Base-by-base conservation (phyloP, 2,113 vertebrate genomes). In the Mesembrinibis cayennensis region DNA sequence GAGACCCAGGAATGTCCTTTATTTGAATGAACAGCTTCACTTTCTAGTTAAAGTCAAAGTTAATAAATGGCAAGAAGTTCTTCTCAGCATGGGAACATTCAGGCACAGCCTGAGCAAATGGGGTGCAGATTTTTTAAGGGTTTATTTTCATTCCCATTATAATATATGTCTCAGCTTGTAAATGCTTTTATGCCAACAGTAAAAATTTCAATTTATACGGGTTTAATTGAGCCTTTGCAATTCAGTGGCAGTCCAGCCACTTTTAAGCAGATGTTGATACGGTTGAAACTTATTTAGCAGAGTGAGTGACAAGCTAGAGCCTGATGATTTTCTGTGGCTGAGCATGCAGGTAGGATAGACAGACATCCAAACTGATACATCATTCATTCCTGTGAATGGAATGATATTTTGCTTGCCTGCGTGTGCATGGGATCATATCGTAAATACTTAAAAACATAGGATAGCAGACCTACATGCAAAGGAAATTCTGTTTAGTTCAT, bases 31-130 rank as follows among this genome's bases (percentile, higher is more conserved):
- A 88, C 92, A 90, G 94, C 89, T 95, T 93, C 91, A 80, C 89
- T 96, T 97, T 95, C 95, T 86, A 95, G 94, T 95, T 97, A 96
- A 97, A 96, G 94, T 95, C 97, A 95, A 91, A 91, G 94, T 90
- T 95, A 95, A 95, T 95, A 97, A 97, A 96, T 90, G 93, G 87
- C 84, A 97, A 96, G 93, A 95, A 96, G 95, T 82, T 21, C 58
- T 97, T 96, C 97, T 94, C 90, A 92, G 90, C 93, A 94, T 59
- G 95, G 76, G 90, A 92, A 80, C 78, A 9, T 82, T 88, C 93
- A 94, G 72, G 82, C 89, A 91, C 91, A 94, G 78, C 66, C 97
- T 93, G 95, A 96, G 95, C 94, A 97, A 97, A 95, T 94, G 84
- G 95, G 91, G 95, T 88, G 94, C 91, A 97, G 96, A 94, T 94